Conservation (phyloP, 2,797 vertebrate genomes). For the Chelon auratus region DNA sequence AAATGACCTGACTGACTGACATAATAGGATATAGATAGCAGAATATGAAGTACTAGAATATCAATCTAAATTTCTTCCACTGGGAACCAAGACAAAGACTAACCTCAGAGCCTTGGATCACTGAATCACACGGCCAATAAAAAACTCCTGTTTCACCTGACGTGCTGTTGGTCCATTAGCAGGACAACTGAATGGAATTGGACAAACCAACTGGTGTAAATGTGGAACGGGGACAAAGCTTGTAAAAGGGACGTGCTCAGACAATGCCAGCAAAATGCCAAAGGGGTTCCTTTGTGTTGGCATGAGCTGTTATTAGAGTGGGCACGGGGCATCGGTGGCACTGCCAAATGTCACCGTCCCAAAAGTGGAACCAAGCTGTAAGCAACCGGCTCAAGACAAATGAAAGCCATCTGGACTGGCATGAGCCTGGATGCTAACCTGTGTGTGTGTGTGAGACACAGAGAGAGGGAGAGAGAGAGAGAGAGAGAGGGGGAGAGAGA, state of each 20-base stretch:
- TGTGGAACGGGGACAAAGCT: slow-evolving; percentile 44
- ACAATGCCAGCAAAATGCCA: slow-evolving; percentile 66
- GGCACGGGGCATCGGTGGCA: slow-evolving; percentile 47
- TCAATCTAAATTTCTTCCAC: background rate
- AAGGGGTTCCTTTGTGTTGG: slow-evolving; percentile 61
- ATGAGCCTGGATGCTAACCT: slow-evolving; percentile 34
- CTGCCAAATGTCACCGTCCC: slow-evolving; percentile 68
- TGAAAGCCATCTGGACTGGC: slow-evolving; percentile 52
- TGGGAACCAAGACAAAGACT: slow-evolving; percentile 7
- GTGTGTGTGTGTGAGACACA: background rate
- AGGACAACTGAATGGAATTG: slow-evolving; percentile 22
- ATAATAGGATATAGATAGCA: background rate
- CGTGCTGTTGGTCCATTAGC: slow-evolving; percentile 17
- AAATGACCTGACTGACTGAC: background rate
- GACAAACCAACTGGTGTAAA: slow-evolving; percentile 39
- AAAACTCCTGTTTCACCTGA: slow-evolving; percentile 53
- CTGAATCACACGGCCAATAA: slow-evolving; percentile 8
- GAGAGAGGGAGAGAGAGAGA: background rate
- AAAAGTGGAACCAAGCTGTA: slow-evolving; percentile 59
- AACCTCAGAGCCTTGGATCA: background rate
- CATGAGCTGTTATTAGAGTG: slow-evolving; percentile 54
- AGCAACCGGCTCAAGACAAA: slow-evolving; percentile 55
- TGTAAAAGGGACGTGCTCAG: slow-evolving; percentile 30
- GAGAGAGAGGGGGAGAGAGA: slow-evolving; percentile 1
- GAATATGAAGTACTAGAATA: too few species aligned